phyloP scores from a whole-genome alignment of 2,797 vertebrate genomes.

The Neosilurus hyrtlii region DNA sequence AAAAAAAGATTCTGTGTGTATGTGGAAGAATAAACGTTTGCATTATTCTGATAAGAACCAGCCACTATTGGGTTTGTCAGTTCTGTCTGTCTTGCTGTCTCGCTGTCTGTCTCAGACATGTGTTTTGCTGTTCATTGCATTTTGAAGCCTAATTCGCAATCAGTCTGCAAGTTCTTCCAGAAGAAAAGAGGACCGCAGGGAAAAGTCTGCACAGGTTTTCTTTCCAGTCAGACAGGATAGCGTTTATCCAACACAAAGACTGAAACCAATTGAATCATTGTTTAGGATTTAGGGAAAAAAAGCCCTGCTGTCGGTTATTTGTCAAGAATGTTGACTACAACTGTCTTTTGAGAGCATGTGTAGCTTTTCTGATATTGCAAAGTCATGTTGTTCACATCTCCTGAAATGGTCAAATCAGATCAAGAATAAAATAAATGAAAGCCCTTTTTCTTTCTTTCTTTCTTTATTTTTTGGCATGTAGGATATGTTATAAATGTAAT shows the following conservation, averaged over 20 bases:
- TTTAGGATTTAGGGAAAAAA: background rate
- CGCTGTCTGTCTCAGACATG: background rate
- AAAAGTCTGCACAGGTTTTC: background rate
- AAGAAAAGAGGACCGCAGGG: background rate
- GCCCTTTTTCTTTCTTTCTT: too few relatives aligned
- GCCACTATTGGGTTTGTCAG: background rate
- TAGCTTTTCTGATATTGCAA: background rate
- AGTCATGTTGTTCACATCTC: background rate
- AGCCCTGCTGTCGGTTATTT: background rate
- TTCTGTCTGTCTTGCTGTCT: background rate
- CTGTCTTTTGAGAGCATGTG: background rate
- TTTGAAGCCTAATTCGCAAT: background rate
- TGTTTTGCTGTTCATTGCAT: background rate
- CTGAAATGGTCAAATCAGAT: background rate
- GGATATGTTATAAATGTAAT: background rate
- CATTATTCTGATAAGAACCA: background rate
- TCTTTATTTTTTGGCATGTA: background rate
- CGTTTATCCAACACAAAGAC: background rate
- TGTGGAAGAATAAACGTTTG: background rate
- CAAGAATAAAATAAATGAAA: background rate
- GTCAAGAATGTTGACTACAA: background rate
- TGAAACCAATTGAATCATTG: background rate
- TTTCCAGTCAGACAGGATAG: background rate
- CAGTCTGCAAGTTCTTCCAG: background rate
- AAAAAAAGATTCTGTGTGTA: background rate